These are phyloP conservation scores for Ornithoptera priamus DNA, from an alignment of 2,888 invertebrate genomes.

Conservation along the genomic window DNA sequence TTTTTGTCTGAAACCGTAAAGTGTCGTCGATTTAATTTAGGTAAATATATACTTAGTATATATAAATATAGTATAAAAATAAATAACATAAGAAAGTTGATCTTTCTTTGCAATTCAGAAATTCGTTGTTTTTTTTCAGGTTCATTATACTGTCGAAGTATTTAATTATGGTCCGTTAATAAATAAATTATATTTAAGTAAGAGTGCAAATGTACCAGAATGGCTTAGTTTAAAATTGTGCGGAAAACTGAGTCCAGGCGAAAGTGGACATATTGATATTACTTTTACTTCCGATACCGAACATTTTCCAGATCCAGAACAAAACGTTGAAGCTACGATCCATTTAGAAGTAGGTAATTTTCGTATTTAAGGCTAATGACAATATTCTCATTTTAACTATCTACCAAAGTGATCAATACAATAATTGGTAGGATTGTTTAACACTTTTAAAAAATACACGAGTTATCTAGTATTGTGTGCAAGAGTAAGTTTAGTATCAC, in stretches of 20 bases:
- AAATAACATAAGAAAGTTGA: neutral
- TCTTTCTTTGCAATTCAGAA: neutral
- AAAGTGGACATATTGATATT: slow-evolving; percentile 71
- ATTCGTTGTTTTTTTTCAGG: slow-evolving; percentile 37
- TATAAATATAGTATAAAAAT: neutral
- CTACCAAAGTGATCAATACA: no score
- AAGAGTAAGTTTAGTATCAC: neutral
- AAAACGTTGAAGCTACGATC: slow-evolving; percentile 62
- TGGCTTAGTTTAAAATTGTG: slow-evolving; percentile 64
- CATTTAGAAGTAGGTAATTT: slow-evolving; percentile 67
- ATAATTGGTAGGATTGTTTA: no score
- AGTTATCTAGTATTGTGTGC: neutral
- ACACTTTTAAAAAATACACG: no score
- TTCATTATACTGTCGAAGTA: slow-evolving; percentile 67
- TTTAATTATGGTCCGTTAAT: slow-evolving; percentile 79
- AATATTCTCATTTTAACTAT: no score
- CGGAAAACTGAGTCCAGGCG: slow-evolving; percentile 69
- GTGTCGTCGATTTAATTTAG: no score
- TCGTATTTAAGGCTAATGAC: neutral
- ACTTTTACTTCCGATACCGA: slow-evolving; percentile 72
- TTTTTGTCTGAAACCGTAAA: no score
- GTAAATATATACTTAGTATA: no score
- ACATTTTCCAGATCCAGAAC: slow-evolving; percentile 66
- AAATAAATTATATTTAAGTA: slow-evolving; percentile 67
- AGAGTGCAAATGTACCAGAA: slow-evolving; percentile 51